Percentiles rank a stretch among this genome's conserved stretches.
Conservation (phyloP, 1,140 invertebrate genomes). For the Zaprionus kolodkinae region DNA sequence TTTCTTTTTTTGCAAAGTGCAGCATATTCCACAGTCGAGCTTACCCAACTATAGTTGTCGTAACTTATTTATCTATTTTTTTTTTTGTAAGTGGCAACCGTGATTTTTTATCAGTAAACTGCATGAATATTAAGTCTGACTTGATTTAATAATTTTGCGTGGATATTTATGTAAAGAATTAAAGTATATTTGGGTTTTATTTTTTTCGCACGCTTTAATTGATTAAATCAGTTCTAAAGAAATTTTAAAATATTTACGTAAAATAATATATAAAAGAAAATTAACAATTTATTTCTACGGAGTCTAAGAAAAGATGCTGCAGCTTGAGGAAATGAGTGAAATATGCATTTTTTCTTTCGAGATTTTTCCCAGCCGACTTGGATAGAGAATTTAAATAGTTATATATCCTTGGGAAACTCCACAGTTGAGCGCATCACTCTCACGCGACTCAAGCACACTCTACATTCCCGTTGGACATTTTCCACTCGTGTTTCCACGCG, state of each 20-base stretch:
- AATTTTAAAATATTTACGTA: no score
- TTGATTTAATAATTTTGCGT: not conserved
- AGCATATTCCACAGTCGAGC: not conserved
- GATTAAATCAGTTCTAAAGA: no score
- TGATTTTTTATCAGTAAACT: not conserved
- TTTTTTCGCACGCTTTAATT: no score
- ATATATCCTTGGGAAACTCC: not conserved
- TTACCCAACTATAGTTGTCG: not conserved
- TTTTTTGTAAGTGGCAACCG: not conserved
- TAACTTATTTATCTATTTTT: not conserved
- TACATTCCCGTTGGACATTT: conserved; percentile 19
- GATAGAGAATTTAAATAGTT: no score
- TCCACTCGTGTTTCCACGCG: not conserved
- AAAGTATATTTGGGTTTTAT: not conserved
- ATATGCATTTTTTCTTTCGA: no score
- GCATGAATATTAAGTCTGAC: not conserved
- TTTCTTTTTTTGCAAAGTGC: no score
- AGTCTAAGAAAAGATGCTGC: no score
- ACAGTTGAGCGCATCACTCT: not conserved
- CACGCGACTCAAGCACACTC: not conserved
- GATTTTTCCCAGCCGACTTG: no score
- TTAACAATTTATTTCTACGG: no score
- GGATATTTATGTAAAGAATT: not conserved
- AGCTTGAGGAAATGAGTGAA: no score
- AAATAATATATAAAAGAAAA: no score